These are phyloP conservation scores for Carassius gibelio DNA, from an alignment of 2,113 vertebrate species.

Conservation along the genomic window DNA sequence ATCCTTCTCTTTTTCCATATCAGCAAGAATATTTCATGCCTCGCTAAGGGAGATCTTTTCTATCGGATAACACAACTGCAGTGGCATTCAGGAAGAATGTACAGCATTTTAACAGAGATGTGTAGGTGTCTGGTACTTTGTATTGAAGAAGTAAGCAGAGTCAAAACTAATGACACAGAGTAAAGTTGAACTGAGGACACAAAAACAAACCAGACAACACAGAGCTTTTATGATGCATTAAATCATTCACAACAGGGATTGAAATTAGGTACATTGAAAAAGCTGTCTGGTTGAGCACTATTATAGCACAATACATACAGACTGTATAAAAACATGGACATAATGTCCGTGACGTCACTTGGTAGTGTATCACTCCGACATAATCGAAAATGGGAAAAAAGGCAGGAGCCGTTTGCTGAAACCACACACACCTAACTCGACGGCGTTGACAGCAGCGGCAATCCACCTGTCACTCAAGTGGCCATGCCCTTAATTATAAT, in stretches of 20 bases:
- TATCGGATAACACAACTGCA: slow-evolving; percentile 39
- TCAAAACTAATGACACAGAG: neutral
- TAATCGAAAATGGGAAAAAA: no score
- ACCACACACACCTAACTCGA: no score
- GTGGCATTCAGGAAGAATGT: slow-evolving; percentile 34
- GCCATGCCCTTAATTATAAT: no score
- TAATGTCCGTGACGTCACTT: no score
- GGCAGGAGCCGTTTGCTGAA: no score
- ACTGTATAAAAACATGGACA: no score
- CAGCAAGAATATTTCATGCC: slow-evolving; percentile 53
- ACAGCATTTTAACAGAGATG: slow-evolving; percentile 25
- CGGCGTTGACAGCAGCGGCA: no score
- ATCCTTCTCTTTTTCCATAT: slow-evolving; percentile 37
- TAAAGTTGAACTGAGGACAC: slow-evolving; percentile 9
- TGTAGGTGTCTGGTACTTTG: slow-evolving; percentile 1
- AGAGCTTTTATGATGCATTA: slow-evolving; percentile 6
- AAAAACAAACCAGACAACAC: neutral
- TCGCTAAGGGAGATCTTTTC: slow-evolving; percentile 30
- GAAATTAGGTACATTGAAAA: neutral
- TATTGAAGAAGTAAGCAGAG: neutral
- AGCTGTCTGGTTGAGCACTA: no score
- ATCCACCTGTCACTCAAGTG: no score
- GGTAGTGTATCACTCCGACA: no score
- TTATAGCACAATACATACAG: no score
- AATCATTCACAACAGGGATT: neutral